These are phyloP conservation scores for Trematomus loennbergii DNA, from an alignment of 2,113 vertebrate genomes.

Conservation along the genomic window DNA sequence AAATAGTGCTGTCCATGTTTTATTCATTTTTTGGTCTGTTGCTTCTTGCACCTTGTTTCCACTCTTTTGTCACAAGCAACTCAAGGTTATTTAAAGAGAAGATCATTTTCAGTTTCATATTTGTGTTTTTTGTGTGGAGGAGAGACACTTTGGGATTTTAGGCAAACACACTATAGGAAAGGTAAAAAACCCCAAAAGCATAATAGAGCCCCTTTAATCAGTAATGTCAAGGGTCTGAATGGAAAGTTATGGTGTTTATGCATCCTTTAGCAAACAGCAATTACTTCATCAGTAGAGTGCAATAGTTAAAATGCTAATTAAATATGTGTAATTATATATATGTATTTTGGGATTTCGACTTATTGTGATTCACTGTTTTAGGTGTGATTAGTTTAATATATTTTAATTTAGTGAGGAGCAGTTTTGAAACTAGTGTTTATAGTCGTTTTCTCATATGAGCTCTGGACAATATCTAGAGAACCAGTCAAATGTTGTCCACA, in stretches of 20 bases:
- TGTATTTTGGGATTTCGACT: background rate
- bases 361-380: background rate
- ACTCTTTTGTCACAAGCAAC: background rate
- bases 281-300: background rate
- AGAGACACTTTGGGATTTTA: too few relatives aligned
- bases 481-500: background rate
- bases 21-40: background rate
- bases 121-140: background rate
- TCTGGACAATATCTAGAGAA: background rate
- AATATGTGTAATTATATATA: too few relatives aligned
- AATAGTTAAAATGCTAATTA: too few relatives aligned
- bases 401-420: background rate
- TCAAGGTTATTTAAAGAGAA: background rate
- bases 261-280: background rate
- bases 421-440: too few relatives aligned
- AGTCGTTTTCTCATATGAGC: background rate
- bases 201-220: too few relatives aligned
- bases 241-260: background rate
- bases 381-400: background rate
- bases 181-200: too few relatives aligned
- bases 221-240: background rate
- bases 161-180: too few relatives aligned
- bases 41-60: background rate
- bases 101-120: too few relatives aligned
- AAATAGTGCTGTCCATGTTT: background rate